phyloP scores from a whole-genome alignment of 2,797 vertebrate genomes.

The Clarias platycephalus region DNA sequence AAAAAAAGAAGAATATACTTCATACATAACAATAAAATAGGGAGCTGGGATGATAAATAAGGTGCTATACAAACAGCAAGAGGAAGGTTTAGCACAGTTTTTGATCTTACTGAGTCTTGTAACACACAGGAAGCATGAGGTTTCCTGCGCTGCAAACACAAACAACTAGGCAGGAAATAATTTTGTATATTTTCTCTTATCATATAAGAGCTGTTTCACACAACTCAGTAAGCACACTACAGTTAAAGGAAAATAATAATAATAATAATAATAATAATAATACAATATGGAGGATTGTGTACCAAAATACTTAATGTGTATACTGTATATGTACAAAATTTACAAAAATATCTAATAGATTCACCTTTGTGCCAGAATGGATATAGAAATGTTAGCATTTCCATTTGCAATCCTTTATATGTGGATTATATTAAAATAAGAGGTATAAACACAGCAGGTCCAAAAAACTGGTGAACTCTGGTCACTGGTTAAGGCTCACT shows the following conservation, averaged over 20 bases:
- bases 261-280: background rate
- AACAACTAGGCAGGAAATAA: too few relatives aligned
- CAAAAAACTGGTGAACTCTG: background rate
- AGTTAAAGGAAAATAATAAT: background rate
- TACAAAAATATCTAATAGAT: slow-evolving; percentile 38
- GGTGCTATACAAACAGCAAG: background rate
- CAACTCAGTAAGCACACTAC: background rate
- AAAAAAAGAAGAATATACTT: background rate
- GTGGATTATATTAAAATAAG: slow-evolving; percentile 4
- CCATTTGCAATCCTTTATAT: background rate
- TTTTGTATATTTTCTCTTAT: background rate
- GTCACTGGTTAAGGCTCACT: slow-evolving; percentile 13
- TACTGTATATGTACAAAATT: slow-evolving; percentile 40
- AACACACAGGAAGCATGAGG: background rate
- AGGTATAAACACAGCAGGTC: slow-evolving; percentile 2
- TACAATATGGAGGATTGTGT: slow-evolving; percentile 27
- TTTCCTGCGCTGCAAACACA: background rate
- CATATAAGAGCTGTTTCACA: background rate
- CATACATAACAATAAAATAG: background rate
- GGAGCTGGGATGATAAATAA: background rate
- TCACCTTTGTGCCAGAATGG: background rate
- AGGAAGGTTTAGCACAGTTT: background rate
- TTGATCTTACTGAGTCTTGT: background rate
- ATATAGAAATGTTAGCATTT: background rate
- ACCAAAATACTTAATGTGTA: slow-evolving; percentile 46